phyloP scores from a whole-genome alignment of 2,888 invertebrate species.

The Sesia bembeciformis region DNA sequence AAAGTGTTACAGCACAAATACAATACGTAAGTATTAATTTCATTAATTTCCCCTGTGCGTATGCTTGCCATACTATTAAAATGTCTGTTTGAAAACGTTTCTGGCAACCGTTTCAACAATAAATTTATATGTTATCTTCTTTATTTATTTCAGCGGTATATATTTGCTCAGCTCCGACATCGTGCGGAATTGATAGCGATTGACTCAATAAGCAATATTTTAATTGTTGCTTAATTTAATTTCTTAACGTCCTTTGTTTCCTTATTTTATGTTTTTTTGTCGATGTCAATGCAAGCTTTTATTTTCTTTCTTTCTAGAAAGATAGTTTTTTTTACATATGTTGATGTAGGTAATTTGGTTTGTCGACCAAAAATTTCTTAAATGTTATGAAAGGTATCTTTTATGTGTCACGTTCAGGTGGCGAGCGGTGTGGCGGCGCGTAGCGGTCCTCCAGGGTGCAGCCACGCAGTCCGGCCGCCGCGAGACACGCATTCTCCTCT shows the following conservation, averaged over 20 bases:
- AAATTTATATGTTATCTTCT: too few species aligned
- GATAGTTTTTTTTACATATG: not conserved
- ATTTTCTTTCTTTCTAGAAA: not conserved
- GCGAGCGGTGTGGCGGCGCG: constrained; percentile 70
- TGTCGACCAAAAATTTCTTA: not conserved
- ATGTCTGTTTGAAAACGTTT: too few species aligned
- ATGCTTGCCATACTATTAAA: too few species aligned
- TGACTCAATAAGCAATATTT: too few species aligned
- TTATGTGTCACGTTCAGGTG: constrained; percentile 36
- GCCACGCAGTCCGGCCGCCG: constrained; percentile 21
- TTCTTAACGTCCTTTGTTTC: too few species aligned
- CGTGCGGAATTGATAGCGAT: too few species aligned
- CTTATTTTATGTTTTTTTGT: too few species aligned
- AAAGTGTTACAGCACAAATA: constrained; percentile 76
- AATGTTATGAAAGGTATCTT: constrained; percentile 2
- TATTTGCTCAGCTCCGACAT: too few species aligned
- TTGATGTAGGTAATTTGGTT: not conserved
- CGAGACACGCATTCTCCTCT: constrained; percentile 5
- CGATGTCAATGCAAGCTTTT: not conserved
- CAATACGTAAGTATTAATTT: constrained; percentile 66
- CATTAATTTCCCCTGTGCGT: constrained; percentile 1
- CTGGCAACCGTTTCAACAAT: too few species aligned
- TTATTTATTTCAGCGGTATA: too few species aligned
- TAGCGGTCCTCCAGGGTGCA: constrained; percentile 25
- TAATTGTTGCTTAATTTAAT: too few species aligned